Evolutionary conservation across 2,888 invertebrate species (phyloP).

Genomic region (Drosophila meridiana): DNA sequence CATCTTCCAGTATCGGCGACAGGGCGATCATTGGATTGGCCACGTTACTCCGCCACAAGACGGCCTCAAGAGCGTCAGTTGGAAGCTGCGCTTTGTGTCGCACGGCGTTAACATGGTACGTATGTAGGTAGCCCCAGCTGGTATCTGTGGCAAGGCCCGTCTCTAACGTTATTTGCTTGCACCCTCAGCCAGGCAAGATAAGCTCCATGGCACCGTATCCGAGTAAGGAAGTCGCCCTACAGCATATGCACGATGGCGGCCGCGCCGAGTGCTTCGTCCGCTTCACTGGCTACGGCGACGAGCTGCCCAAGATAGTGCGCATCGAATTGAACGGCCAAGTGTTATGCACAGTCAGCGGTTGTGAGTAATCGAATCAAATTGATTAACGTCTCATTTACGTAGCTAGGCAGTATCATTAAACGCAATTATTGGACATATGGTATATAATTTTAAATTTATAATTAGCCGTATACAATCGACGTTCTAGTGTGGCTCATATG

Average conservation of each 20-base stretch:
- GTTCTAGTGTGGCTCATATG: background rate
- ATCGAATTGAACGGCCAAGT: constrained; percentile 49
- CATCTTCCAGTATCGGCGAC: constrained; percentile 54
- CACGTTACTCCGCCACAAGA: constrained; percentile 36
- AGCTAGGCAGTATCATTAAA: background rate
- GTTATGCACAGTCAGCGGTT: constrained; percentile 46
- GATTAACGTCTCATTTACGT: background rate
- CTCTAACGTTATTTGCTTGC: background rate
- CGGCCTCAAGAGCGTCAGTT: constrained; percentile 43
- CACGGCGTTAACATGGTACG: constrained; percentile 35
- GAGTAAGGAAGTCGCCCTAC: constrained; percentile 30
- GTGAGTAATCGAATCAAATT: constrained; percentile 47
- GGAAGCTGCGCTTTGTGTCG: constrained; percentile 43
- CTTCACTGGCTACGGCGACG: constrained; percentile 37
- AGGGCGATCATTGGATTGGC: constrained; percentile 48
- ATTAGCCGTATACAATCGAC: background rate
- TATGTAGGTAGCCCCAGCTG: background rate
- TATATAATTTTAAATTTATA: background rate
- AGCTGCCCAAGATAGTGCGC: constrained; percentile 58
- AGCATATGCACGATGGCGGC: constrained; percentile 46
- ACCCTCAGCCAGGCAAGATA: constrained; percentile 38
- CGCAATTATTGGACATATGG: background rate
- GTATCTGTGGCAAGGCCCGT: too few species aligned
- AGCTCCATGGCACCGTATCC: constrained; percentile 54
- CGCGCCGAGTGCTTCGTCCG: constrained; percentile 46